Evolutionary conservation across 2,797 vertebrate genomes (phyloP), one percentile per base, ranked within the genome.

Genomic region (Sciurus vulgaris): DNA sequence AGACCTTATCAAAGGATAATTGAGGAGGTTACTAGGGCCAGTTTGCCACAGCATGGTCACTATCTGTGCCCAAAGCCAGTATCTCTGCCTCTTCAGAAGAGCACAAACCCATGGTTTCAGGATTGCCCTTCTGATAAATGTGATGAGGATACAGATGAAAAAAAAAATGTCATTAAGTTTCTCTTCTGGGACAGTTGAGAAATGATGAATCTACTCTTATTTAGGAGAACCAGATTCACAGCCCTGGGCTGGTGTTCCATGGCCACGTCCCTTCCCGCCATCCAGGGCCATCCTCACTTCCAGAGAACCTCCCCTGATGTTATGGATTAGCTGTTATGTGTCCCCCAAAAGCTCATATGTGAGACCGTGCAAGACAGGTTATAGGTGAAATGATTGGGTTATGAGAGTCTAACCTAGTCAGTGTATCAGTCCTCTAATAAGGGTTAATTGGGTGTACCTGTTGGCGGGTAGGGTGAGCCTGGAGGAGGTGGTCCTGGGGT

Each of bases 221-320:
- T 24, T 41, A 20, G 30, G 13, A 51, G 17, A 56, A 33, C 20
- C 77, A 15, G 41, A 73, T 11, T 70, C 63, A 38, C 9, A 73
- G 20, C 18, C 30, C 54, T 18, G 69, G 41, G 5, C 6, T 72
- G 56, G 1, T n/a, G 2, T 30, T 3, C 17, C 54, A 3, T 9
- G 3, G 7, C 7, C 6, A 7, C 17, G 13, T 6, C 56, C 2
- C 33, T 9, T 14, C 10, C 2, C 0, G 4, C 10, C 18, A 28
- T 3, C 35, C 4, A 26, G n/a, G 11, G 35, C 11, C 20, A 3
- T 47, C 74, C 14, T 8, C 65, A 12, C 6, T 30, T 22, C 8
- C 67, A 14, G 8, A 12, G 0, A 3, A 24, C 33, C 2, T 76
- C 14, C 14, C 12, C 22, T 59, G 2, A 24, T 59, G 22, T 59